Evolutionary conservation across 2,888 invertebrate genomes (phyloP).

Genomic region (Willowsia nigromaculata): DNA sequence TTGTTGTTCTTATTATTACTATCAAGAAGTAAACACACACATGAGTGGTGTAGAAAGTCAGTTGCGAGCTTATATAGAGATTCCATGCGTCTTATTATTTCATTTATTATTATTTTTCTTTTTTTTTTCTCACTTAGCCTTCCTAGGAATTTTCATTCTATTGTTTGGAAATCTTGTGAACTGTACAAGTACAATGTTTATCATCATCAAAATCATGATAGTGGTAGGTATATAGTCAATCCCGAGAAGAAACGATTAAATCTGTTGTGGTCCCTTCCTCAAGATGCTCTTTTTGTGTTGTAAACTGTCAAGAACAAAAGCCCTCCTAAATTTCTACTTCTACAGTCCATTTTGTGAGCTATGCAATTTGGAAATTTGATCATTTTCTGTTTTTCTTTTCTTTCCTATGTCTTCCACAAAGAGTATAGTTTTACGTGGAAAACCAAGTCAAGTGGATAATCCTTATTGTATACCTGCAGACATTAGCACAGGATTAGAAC

Average conservation of each 20-base stretch:
- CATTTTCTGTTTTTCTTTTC: background rate
- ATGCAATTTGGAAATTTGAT: constrained; percentile 64
- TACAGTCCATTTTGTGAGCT: constrained; percentile 27
- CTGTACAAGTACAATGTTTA: background rate
- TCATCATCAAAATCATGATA: constrained; percentile 21
- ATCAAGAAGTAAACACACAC: background rate
- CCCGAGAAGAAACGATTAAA: constrained; percentile 64
- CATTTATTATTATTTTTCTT: constrained; percentile 46
- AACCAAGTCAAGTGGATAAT: constrained; percentile 41
- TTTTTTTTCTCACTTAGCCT: constrained; percentile 45
- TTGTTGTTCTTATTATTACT: background rate
- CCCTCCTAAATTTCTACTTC: constrained; percentile 41
- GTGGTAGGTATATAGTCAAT: background rate
- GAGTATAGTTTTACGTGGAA: constrained; percentile 34
- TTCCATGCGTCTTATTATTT: constrained; percentile 58
- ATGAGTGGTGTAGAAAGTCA: constrained; percentile 65
- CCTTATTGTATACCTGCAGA: background rate
- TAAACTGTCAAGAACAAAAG: constrained; percentile 50
- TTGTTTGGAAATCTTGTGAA: constrained; percentile 57
- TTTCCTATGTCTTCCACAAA: background rate
- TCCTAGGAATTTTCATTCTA: constrained; percentile 68
- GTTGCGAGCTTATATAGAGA: background rate
- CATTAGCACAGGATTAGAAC: background rate
- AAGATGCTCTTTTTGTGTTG: constrained; percentile 21
- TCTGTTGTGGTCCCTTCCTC: constrained; percentile 62